A percentile compares a stretch with the other conserved stretches of the same genome.
Conservation (phyloP, 2,888 invertebrate species). For the Eupsilia transversa region DNA sequence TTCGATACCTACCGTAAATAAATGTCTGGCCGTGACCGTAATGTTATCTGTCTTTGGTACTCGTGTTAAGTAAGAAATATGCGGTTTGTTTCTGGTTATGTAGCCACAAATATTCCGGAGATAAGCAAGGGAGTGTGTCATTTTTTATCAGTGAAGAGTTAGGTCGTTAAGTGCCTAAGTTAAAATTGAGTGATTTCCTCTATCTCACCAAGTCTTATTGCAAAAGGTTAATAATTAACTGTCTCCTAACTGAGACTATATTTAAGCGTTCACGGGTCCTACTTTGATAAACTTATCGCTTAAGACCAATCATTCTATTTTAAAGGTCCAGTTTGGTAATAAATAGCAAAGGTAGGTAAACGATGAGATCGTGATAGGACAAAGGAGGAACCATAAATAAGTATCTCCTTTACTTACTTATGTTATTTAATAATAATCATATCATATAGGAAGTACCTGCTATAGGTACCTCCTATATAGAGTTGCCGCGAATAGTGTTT, state of each 20-base stretch:
- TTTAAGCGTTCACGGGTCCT: neutral
- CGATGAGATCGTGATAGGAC: neutral
- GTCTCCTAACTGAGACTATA: neutral
- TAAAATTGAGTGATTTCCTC: constrained; percentile 1
- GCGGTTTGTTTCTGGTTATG: constrained; percentile 34
- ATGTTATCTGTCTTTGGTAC: constrained; percentile 27
- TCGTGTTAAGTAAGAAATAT: constrained; percentile 22
- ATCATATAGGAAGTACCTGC: too few species aligned
- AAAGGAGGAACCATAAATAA: neutral
- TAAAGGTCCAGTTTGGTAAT: constrained; percentile 1
- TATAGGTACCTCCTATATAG: too few species aligned
- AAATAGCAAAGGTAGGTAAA: neutral
- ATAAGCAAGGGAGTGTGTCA: constrained; percentile 19
- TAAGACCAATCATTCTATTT: constrained; percentile 29
- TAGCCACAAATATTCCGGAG: constrained; percentile 8
- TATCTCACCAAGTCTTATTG: neutral
- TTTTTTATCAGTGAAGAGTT: neutral
- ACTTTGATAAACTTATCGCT: constrained; percentile 12
- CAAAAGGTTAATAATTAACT: neutral
- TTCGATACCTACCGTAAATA: constrained; percentile 23
- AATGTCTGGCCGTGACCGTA: constrained; percentile 23
- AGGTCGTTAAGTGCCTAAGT: neutral
- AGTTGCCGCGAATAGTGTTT: too few species aligned
- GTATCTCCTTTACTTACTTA: too few species aligned
- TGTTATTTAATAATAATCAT: too few species aligned